Conservation (phyloP, 2,888 invertebrate genomes). For the Dorcus parallelipipedus region DNA sequence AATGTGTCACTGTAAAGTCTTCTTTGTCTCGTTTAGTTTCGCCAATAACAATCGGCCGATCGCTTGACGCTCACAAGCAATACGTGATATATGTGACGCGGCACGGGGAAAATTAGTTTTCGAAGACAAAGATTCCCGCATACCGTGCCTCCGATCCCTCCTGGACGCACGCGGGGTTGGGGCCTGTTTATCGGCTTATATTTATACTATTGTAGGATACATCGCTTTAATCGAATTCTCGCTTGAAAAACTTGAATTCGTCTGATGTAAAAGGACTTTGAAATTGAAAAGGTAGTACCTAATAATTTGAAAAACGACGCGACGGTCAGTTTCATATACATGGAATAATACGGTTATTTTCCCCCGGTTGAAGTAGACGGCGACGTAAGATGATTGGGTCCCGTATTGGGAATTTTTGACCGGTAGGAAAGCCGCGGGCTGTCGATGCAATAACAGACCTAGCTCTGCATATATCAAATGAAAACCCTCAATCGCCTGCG, state of each 20-base stretch:
- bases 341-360: slow-evolving; percentile 47
- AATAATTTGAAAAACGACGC: too few species aligned
- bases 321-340: slow-evolving; percentile 35
- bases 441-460: slow-evolving; percentile 42
- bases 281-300: too few species aligned
- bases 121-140: slow-evolving; percentile 32
- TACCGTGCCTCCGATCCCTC: slow-evolving; percentile 1
- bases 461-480: slow-evolving; percentile 41
- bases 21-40: slow-evolving; percentile 48
- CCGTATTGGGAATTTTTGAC: slow-evolving; percentile 45
- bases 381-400: slow-evolving; percentile 44
- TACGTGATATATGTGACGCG: slow-evolving; percentile 51
- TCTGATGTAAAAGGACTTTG: not conserved
- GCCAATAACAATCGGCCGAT: slow-evolving; percentile 46
- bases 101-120: slow-evolving; percentile 49
- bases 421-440: slow-evolving; percentile 39
- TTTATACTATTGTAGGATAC: not conserved
- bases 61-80: slow-evolving; percentile 34
- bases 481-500: slow-evolving; percentile 31
- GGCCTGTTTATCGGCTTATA: slow-evolving; percentile 1
- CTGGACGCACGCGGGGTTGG: not conserved
- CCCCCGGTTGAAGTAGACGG: slow-evolving; percentile 38
- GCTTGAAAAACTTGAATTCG: not conserved
- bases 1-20: slow-evolving; percentile 52
- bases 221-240: not conserved